Evolutionary conservation across 2,113 vertebrate genomes (phyloP).

Genomic region (Carlito syrichta): DNA sequence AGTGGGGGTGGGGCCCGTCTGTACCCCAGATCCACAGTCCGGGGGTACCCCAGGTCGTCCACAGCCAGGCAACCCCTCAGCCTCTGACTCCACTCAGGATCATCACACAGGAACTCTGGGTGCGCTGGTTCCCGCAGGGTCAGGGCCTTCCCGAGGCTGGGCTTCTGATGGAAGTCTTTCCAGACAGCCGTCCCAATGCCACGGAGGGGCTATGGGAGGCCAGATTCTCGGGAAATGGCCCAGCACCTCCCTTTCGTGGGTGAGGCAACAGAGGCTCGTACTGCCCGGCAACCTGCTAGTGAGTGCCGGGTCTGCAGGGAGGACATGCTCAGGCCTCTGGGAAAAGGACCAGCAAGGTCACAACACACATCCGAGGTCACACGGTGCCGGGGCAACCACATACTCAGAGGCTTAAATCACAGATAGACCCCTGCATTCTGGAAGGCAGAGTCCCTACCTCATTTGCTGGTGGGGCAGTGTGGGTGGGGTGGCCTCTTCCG

Average conservation of each 20-base stretch:
- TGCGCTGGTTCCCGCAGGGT: background rate
- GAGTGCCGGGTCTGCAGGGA: too few relatives aligned
- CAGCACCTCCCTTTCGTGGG: accelerated
- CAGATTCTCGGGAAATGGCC: too few relatives aligned
- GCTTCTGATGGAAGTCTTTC: background rate
- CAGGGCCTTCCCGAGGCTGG: background rate
- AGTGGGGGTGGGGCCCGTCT: accelerated
- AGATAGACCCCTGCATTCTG: accelerated
- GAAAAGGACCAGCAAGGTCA: background rate
- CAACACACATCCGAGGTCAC: background rate
- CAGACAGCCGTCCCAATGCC: background rate
- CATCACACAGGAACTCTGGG: background rate
- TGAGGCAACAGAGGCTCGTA: accelerated
- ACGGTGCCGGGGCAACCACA: accelerated
- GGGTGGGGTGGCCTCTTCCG: too few relatives aligned
- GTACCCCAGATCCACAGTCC: background rate
- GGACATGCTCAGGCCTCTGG: too few relatives aligned
- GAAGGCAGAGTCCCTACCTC: accelerated
- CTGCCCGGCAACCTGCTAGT: accelerated
- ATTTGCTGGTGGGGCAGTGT: too few relatives aligned
- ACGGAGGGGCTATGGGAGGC: background rate
- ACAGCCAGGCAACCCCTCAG: too few relatives aligned
- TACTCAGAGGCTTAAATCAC: background rate
- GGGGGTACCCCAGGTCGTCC: too few relatives aligned
- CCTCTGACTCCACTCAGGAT: too few relatives aligned